Conservation (phyloP, 2,113 vertebrate genomes). For the Rana temporaria region DNA sequence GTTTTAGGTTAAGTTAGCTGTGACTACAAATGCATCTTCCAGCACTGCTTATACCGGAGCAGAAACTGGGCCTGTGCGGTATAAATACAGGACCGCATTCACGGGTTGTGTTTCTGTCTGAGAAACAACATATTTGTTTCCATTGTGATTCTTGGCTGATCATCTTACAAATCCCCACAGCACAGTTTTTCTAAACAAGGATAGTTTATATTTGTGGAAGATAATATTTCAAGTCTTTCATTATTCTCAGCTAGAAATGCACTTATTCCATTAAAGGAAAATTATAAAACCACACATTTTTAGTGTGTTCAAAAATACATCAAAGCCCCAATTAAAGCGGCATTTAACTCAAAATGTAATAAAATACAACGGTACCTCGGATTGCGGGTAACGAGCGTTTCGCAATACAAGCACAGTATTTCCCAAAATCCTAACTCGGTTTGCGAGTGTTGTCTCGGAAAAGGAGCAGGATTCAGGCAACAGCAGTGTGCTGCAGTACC, state of each 20-base stretch:
- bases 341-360: too few species aligned
- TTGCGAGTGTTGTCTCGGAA: too few species aligned
- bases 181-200: slow-evolving; percentile 2
- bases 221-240: slow-evolving; percentile 31
- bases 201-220: slow-evolving; percentile 28
- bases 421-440: too few species aligned
- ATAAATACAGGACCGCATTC: neutral
- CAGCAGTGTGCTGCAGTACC: too few species aligned
- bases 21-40: neutral
- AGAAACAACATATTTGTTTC: slow-evolving; percentile 36
- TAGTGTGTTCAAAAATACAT: neutral
- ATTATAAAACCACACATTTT: slow-evolving; percentile 2
- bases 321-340: too few species aligned
- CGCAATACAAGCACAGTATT: too few species aligned
- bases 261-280: slow-evolving; percentile 11
- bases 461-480: too few species aligned
- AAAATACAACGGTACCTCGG: too few species aligned
- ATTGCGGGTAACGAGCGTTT: too few species aligned
- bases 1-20: slow-evolving; percentile 15
- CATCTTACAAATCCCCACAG: slow-evolving; percentile 39
- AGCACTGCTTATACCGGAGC: neutral
- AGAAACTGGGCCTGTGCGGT: slow-evolving; percentile 4
- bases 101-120: neutral
- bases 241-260: slow-evolving; percentile 32
- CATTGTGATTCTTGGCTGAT: slow-evolving; percentile 47